Conservation (phyloP, 2,888 invertebrate species). For the Drosophila anceps region DNA sequence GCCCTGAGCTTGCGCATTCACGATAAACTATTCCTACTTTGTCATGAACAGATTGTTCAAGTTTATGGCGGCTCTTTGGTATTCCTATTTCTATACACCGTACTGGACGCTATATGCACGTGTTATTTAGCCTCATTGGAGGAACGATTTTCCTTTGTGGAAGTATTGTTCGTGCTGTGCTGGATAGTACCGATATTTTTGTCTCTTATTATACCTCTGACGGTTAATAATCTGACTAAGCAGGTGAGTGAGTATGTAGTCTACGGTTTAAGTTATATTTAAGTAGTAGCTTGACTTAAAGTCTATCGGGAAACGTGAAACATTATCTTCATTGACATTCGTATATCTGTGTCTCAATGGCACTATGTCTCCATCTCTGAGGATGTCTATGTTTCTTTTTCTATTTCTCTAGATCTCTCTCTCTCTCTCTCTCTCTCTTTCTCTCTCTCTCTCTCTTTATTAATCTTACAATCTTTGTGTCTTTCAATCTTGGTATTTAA, state of each 20-base stretch:
- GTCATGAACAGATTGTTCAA: slow-evolving; percentile 35
- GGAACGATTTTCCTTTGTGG: slow-evolving; percentile 2
- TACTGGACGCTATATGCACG: slow-evolving; percentile 32
- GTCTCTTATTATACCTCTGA: slow-evolving; percentile 48
- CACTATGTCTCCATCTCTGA: neutral
- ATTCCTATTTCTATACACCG: slow-evolving; percentile 36
- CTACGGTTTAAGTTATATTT: neutral
- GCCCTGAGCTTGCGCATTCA: slow-evolving; percentile 15
- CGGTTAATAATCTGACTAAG: slow-evolving; percentile 30
- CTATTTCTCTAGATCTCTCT: neutral
- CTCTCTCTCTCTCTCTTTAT: neutral
- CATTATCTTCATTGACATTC: neutral
- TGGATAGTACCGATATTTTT: slow-evolving; percentile 43
- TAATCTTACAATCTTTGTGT: neutral
- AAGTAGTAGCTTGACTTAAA: neutral
- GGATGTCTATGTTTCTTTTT: neutral
- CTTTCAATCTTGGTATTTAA: neutral
- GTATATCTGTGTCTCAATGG: neutral
- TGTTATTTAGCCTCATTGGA: slow-evolving; percentile 22
- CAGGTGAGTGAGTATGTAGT: slow-evolving; percentile 7
- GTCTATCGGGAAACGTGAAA: too few relatives aligned
- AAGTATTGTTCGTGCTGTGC: slow-evolving; percentile 10
- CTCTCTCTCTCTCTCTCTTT: neutral
- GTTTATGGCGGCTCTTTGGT: slow-evolving; percentile 39
- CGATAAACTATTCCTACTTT: slow-evolving; percentile 44